A percentile compares a stretch with the other conserved stretches of the same genome.
Evolutionary conservation across 2,113 vertebrate species (phyloP).

Genomic region (Chitala chitala): DNA sequence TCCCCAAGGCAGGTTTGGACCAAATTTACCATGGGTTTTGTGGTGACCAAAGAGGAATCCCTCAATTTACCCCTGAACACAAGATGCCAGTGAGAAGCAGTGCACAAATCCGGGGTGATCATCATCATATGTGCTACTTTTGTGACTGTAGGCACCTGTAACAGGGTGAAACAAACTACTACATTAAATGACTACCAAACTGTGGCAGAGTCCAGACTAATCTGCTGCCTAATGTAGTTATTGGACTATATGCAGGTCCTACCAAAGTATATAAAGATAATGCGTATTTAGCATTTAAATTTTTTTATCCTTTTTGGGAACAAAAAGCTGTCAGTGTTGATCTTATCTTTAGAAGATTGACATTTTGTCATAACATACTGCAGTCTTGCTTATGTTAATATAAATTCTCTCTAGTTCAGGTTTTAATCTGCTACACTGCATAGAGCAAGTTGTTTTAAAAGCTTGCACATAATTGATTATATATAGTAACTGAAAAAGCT

Average conservation of each 20-base stretch:
- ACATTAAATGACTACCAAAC: slow-evolving; percentile 1
- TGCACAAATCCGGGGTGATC: background rate
- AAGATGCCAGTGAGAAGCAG: background rate
- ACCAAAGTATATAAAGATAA: slow-evolving; percentile 7
- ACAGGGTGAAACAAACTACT: background rate
- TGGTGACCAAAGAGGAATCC: background rate
- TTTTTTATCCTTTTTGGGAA: background rate
- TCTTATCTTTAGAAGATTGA: background rate
- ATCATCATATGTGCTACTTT: background rate
- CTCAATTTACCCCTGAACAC: background rate
- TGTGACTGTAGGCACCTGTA: background rate
- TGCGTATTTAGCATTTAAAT: background rate
- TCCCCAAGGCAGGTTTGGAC: background rate
- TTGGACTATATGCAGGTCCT: background rate
- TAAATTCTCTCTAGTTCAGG: background rate
- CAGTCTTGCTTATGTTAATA: background rate
- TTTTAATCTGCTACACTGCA: slow-evolving; percentile 1
- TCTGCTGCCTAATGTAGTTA: background rate
- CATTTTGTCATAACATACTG: background rate
- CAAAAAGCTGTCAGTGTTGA: background rate
- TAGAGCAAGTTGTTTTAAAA: slow-evolving; percentile 18
- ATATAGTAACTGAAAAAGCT: background rate
- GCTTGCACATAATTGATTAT: background rate
- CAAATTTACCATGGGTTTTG: background rate
- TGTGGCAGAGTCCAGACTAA: background rate